A percentile compares a stretch with the other conserved stretches of the same genome.
Evolutionary conservation across 2,113 vertebrate species (phyloP).

Genomic region (Pseudois nayaur): DNA sequence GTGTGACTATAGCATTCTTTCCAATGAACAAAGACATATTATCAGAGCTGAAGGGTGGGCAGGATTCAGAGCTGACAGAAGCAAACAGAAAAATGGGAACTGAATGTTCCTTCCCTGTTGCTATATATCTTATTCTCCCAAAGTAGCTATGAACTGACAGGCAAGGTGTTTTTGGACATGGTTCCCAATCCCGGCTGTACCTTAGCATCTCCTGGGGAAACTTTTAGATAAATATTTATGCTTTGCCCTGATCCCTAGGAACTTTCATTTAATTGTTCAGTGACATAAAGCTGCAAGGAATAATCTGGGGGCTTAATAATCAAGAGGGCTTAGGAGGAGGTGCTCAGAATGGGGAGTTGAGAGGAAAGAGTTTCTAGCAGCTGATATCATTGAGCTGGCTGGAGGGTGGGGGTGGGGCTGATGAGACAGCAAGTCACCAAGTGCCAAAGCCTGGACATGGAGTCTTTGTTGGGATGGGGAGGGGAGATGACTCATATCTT

Average conservation of each 20-base stretch:
- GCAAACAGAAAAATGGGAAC: conserved; percentile 61
- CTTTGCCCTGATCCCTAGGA: background rate
- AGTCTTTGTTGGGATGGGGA: background rate
- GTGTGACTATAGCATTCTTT: conserved; percentile 72
- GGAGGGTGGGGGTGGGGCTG: background rate
- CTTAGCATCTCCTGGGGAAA: background rate
- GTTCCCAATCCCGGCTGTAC: background rate
- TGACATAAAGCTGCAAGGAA: background rate
- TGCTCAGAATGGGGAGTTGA: background rate
- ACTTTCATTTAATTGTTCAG: background rate
- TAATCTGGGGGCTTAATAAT: background rate
- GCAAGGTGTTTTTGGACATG: background rate
- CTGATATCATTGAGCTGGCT: background rate
- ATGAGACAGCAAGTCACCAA: background rate
- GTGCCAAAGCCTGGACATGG: background rate
- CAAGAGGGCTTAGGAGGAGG: background rate
- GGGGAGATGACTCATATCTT: background rate
- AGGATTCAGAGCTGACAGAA: conserved; percentile 51
- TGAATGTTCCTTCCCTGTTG: conserved; percentile 9
- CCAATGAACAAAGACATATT: conserved; percentile 68
- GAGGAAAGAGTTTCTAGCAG: background rate
- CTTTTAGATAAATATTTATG: background rate
- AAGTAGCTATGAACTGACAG: background rate
- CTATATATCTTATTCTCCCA: conserved; percentile 25
- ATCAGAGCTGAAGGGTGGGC: conserved; percentile 70